These are phyloP conservation scores for Drosophila macrothrix DNA, from an alignment of 2,888 invertebrate species.

Conservation along the genomic window DNA sequence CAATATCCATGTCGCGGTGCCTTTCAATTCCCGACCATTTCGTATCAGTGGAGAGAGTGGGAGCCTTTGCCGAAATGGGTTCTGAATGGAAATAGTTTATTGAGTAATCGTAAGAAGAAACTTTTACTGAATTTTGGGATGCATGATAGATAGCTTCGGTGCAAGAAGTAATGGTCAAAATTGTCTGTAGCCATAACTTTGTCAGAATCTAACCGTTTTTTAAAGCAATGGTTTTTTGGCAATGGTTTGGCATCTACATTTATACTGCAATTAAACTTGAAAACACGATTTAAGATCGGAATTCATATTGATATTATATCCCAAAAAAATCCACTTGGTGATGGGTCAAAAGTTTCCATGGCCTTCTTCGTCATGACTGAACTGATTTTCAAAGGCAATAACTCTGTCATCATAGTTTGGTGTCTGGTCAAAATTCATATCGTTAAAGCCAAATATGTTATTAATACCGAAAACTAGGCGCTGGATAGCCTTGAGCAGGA, in stretches of 20 bases:
- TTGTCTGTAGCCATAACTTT: not conserved
- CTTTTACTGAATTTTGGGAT: slow-evolving; percentile 17
- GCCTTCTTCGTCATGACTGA: not conserved
- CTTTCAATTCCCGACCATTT: slow-evolving; percentile 86
- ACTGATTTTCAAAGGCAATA: not conserved
- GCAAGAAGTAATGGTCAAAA: not conserved
- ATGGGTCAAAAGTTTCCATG: not conserved
- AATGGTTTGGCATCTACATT: not conserved
- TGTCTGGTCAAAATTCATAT: not conserved
- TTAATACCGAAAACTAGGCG: slow-evolving; percentile 85
- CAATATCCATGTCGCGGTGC: slow-evolving; percentile 88
- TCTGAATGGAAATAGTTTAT: slow-evolving; percentile 44
- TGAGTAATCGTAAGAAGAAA: not conserved
- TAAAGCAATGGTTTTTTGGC: not conserved
- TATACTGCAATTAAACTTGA: not conserved
- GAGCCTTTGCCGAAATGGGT: slow-evolving; percentile 85
- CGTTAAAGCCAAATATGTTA: not conserved
- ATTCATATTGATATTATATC: not conserved
- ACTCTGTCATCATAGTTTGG: not conserved
- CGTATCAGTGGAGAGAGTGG: slow-evolving; percentile 87
- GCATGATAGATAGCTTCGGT: not conserved
- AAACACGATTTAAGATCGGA: not conserved
- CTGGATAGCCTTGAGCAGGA: slow-evolving; percentile 91
- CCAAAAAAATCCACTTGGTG: not conserved
- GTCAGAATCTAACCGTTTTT: not conserved